A percentile compares a stretch with the other conserved stretches of the same genome.
phyloP scores from a whole-genome alignment of 2,113 vertebrate genomes.

The Myrmecobius fasciatus region DNA sequence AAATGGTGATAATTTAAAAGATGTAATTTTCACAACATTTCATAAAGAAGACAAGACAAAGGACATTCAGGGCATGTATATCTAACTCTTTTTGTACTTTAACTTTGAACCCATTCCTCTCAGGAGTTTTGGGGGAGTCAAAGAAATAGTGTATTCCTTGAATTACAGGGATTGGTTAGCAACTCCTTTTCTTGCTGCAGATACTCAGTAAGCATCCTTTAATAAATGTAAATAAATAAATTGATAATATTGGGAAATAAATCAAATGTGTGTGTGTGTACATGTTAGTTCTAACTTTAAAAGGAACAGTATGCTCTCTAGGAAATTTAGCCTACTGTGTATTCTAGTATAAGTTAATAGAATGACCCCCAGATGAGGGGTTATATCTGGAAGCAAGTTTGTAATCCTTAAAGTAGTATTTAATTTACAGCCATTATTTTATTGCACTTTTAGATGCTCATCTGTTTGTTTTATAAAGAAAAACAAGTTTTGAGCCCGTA shows the following conservation, averaged over 20 bases:
- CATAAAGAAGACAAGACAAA: background rate
- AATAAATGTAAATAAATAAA: background rate
- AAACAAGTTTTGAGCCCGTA: background rate
- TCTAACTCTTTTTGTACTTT: background rate
- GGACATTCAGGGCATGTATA: background rate
- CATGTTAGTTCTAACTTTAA: background rate
- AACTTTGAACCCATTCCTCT: background rate
- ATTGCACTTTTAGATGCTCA: background rate
- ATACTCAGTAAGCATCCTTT: background rate
- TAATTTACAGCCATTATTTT: background rate
- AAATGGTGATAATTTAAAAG: no score
- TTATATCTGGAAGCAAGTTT: background rate
- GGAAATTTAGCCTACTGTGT: no score
- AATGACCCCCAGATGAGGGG: no score
- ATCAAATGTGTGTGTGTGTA: background rate
- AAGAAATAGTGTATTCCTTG: background rate
- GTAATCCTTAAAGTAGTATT: background rate
- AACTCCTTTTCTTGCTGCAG: background rate
- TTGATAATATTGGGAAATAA: background rate
- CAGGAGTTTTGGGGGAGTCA: background rate
- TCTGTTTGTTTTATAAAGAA: background rate
- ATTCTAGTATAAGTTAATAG: no score
- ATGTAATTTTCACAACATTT: background rate
- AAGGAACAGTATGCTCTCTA: background rate
- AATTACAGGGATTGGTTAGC: fast-evolving